Percentiles rank a stretch among this genome's conserved stretches.
Conservation (phyloP, 2,888 invertebrate genomes). For the Lasiommata megera region DNA sequence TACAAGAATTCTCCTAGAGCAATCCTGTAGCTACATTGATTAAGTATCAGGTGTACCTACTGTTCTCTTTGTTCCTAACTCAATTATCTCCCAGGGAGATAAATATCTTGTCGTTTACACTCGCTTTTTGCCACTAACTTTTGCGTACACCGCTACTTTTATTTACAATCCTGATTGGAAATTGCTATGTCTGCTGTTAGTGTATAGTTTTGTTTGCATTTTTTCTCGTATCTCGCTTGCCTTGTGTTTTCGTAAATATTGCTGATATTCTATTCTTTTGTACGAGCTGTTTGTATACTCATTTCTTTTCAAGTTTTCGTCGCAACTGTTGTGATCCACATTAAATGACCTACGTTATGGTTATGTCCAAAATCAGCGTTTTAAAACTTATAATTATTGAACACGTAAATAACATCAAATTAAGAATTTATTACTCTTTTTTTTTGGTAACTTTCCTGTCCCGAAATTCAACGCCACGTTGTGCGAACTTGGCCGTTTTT, state of each 20-base stretch:
- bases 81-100: slow-evolving; percentile 20
- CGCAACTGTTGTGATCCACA: too few species aligned
- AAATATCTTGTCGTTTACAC: slow-evolving; percentile 19
- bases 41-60: slow-evolving; percentile 22
- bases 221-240: neutral
- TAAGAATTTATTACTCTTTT: too few species aligned
- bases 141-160: neutral
- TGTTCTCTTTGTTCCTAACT: slow-evolving; percentile 13
- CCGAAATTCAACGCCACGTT: neutral
- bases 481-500: neutral
- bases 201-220: neutral
- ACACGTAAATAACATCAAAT: too few species aligned
- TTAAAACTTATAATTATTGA: too few species aligned
- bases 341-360: too few species aligned
- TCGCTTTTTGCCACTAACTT: slow-evolving; percentile 2
- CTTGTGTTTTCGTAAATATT: neutral
- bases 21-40: slow-evolving; percentile 17
- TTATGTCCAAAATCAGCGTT: too few species aligned
- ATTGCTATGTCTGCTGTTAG: neutral
- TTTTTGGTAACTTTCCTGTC: too few species aligned
- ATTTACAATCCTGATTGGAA: neutral
- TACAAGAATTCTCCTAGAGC: neutral
- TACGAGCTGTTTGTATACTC: neutral
- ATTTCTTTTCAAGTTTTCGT: too few species aligned
- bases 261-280: neutral